Percentiles rank a stretch among this genome's conserved stretches.
Conservation (phyloP, 2,797 vertebrate species). For the Centropyge bicolor region DNA sequence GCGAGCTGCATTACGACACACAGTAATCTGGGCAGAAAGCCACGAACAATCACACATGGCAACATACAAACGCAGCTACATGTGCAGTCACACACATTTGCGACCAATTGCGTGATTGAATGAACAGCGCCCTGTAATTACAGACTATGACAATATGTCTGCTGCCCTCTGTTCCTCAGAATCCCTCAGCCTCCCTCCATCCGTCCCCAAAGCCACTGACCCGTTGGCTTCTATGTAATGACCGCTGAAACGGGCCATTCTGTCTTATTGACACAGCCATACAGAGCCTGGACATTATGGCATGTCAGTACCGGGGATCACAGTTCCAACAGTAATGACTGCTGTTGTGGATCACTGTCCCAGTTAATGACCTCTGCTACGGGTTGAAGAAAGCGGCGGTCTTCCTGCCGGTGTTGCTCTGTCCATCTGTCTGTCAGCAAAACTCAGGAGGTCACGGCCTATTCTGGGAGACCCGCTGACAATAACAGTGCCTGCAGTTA, state of each 20-base stretch:
- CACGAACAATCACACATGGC: background rate
- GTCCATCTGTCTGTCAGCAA: conserved; percentile 66
- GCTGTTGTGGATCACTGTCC: conserved; percentile 74
- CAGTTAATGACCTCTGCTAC: conserved; percentile 73
- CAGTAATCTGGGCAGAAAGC: conserved; percentile 2
- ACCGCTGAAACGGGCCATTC: conserved; percentile 74
- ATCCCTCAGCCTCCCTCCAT: conserved; percentile 45
- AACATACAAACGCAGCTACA: conserved; percentile 33
- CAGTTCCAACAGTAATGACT: conserved; percentile 70
- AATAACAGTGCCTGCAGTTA: conserved; percentile 39
- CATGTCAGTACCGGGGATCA: conserved; percentile 62
- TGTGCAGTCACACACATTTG: conserved; percentile 41
- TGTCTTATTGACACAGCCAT: conserved; percentile 70
- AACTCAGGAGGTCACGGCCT: conserved; percentile 58
- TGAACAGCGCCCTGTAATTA: conserved; percentile 73
- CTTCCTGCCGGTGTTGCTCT: conserved; percentile 42
- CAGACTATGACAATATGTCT: conserved; percentile 74
- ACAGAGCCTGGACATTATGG: conserved; percentile 68
- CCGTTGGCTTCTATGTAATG: conserved; percentile 71
- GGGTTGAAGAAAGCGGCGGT: conserved; percentile 50
- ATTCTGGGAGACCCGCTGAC: conserved; percentile 41
- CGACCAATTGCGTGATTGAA: conserved; percentile 63
- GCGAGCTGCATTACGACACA: conserved; percentile 6
- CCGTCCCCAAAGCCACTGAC: conserved; percentile 69
- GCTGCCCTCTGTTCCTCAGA: conserved; percentile 59